phyloP scores from a whole-genome alignment of 2,888 invertebrate species.

The Lottia gigantea region DNA sequence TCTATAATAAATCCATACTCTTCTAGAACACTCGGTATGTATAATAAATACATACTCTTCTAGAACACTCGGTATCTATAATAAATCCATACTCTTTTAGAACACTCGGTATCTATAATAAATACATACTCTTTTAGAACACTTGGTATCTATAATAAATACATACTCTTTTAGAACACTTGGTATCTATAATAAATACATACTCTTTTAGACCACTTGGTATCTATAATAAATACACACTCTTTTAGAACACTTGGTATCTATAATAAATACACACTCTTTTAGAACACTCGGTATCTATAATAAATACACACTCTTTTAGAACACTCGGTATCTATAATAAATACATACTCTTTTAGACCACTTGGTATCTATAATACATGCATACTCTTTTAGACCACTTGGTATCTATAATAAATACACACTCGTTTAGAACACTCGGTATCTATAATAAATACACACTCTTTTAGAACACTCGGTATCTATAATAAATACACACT shows the following conservation, averaged over 20 bases:
- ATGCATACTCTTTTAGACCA: not conserved
- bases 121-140: not conserved
- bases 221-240: not conserved
- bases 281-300: not conserved
- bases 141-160: not conserved
- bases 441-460: too few relatives aligned
- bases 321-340: too few relatives aligned
- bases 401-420: not conserved
- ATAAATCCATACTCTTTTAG: too few relatives aligned
- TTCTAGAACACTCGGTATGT: too few relatives aligned
- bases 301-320: not conserved
- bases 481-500: not conserved
- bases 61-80: not conserved
- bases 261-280: not conserved
- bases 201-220: not conserved
- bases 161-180: too few relatives aligned
- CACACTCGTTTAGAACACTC: too few relatives aligned
- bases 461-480: not conserved
- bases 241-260: too few relatives aligned
- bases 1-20: not conserved
- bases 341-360: not conserved
- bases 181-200: too few relatives aligned
- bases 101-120: too few relatives aligned
- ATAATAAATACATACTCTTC: not conserved
- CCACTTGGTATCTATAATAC: not conserved